A percentile compares a stretch with the other conserved stretches of the same genome.
These are phyloP conservation scores for Exaiptasia diaphana DNA, from an alignment of 64 coral and sea anemone species.

Conservation along the genomic window DNA sequence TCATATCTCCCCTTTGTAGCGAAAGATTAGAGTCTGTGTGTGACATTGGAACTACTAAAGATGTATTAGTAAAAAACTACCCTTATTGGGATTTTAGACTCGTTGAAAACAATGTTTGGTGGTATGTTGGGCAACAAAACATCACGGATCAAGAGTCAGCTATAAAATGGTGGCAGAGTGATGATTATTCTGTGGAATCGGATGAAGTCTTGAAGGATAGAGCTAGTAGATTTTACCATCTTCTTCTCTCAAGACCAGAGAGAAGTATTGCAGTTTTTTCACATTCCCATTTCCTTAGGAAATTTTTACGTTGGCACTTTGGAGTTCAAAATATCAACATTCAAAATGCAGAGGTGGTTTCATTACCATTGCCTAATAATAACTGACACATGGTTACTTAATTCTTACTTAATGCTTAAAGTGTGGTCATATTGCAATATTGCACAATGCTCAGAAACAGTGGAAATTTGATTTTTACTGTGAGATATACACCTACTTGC, in stretches of 20 bases:
- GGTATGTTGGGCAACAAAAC: conserved; percentile 18
- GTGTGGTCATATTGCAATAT: too few species aligned
- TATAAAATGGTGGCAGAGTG: conserved; percentile 27
- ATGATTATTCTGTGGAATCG: not conserved
- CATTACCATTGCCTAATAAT: not conserved
- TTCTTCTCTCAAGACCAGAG: conserved; percentile 20
- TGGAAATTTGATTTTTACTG: not conserved
- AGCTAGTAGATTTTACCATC: conserved; percentile 25
- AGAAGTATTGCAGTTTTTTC: conserved; percentile 55
- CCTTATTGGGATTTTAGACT: conserved; percentile 27
- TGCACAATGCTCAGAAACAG: too few species aligned
- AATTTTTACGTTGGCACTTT: conserved; percentile 22
- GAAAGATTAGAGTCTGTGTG: conserved; percentile 23
- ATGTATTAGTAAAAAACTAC: not conserved
- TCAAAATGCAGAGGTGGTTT: not conserved
- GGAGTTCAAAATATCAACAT: not conserved
- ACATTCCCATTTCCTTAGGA: conserved; percentile 39
- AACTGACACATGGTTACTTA: not conserved
- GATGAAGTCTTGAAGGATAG: conserved; percentile 6
- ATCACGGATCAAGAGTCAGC: conserved; percentile 5
- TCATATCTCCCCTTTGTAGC: conserved; percentile 6
- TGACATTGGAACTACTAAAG: conserved; percentile 37
- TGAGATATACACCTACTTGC: not conserved
- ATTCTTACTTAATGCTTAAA: too few species aligned
- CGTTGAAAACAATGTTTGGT: conserved; percentile 30